Base-by-base conservation (phyloP, 1,140 invertebrate genomes). In the Drosophila kikkawai region DNA sequence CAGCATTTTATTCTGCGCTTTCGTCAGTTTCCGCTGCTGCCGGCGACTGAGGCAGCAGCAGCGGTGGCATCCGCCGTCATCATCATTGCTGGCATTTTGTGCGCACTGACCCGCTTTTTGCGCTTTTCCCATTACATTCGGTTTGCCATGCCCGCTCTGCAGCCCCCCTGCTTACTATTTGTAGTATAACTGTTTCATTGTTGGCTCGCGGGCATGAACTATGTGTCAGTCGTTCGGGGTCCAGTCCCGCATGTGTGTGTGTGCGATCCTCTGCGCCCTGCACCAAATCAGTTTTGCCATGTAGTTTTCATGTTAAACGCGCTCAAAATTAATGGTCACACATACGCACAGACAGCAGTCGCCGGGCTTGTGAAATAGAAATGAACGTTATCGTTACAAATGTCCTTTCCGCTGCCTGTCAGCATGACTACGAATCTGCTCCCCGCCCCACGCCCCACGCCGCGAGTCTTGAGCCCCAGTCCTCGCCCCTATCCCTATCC, bases 141-240 rank as follows among this genome's bases (percentile, higher is more conserved):
- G 73, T 80, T 80, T 80, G 80, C 83, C 60, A 77, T 87, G 56
- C 67, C 42, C 42, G 22, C 36, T 22, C 42, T 34, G n/a, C 42
- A 32, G n/a, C 12, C 12, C 67, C 48, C 79, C 70, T 69, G 70
- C 76, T 83, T 83, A 88, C 83, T 87, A 87, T 87, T 88, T 87
- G 88, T 80, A 88, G 84, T 88, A 87, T 87, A 87, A 88, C 84
- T 84, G 84, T 88, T 87, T 87, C 84, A 88, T 83, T 88, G 84
- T 87, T 87, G 84, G 84, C 85, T 68, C 66, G 73, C 77, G 85
- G 84, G 74, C 85, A 84, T 87, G 80, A 87, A 88, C 83, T 83
- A 84, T 83, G 80, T 79, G 69, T 22, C 68, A 58, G 45, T 63
- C 44, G 58, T 75, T 60, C 36, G 50, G 26, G 50, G 45, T 42